Evolutionary conservation across 2,113 vertebrate genomes (phyloP).

Genomic region (Struthidea cinerea): DNA sequence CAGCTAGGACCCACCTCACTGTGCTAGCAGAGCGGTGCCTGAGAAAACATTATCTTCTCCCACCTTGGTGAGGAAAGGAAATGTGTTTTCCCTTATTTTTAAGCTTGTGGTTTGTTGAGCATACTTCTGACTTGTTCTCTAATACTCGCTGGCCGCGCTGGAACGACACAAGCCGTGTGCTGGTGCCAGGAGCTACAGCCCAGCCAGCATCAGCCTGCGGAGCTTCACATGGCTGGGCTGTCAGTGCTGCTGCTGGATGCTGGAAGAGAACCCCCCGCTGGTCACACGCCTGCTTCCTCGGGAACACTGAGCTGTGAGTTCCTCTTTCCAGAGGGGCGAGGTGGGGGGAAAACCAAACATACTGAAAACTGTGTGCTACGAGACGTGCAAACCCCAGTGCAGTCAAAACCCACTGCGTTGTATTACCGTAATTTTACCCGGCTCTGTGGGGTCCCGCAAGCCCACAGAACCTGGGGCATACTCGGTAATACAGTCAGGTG

Average conservation of each 20-base stretch:
- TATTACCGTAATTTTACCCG: too few species aligned
- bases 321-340: neutral
- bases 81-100: constrained; percentile 31
- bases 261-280: neutral
- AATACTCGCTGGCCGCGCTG: neutral
- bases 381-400: neutral
- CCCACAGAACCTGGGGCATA: too few species aligned
- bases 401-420: accelerated
- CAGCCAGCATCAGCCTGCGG: neutral
- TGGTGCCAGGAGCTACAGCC: neutral
- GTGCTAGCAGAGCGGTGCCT: neutral
- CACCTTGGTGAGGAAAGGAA: constrained; percentile 6
- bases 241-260: neutral
- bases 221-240: accelerated
- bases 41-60: neutral
- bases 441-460: too few species aligned
- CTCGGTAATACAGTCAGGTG: too few species aligned
- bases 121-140: constrained; percentile 19
- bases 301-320: accelerated
- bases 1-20: neutral
- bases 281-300: neutral
- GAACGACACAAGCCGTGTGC: accelerated
- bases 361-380: accelerated
- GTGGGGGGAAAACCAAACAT: neutral
- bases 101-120: constrained; percentile 29